Evolutionary conservation across 2,888 invertebrate species (phyloP).

Genomic region (Diarsia mendica): DNA sequence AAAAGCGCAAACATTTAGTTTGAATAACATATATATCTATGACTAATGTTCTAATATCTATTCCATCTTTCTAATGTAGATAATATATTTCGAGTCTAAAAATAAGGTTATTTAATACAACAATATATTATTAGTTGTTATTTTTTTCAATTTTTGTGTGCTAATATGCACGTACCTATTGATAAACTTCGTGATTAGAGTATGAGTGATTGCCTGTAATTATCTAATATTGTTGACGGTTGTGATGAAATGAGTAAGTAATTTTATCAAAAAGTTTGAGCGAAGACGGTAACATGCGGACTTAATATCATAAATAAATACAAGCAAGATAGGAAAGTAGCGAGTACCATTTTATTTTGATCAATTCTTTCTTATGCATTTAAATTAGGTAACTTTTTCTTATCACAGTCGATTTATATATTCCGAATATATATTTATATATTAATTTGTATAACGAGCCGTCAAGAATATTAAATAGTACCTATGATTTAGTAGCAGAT

Average conservation of each 20-base stretch:
- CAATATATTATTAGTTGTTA: constrained; percentile 67
- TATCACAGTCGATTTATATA: constrained; percentile 78
- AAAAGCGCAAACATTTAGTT: constrained; percentile 73
- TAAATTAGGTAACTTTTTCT: constrained; percentile 76
- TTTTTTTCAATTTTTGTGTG: neutral
- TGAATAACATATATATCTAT: constrained; percentile 49
- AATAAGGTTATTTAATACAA: constrained; percentile 81
- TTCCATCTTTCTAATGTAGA: constrained; percentile 78
- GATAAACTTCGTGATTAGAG: constrained; percentile 34
- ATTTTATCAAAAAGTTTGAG: constrained; percentile 26
- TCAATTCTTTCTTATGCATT: constrained; percentile 78
- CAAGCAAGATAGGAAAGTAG: constrained; percentile 27
- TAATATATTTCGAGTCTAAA: constrained; percentile 84
- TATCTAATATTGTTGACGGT: constrained; percentile 79
- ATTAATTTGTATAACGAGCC: constrained; percentile 66
- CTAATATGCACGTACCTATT: constrained; percentile 45
- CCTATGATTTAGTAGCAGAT: constrained; percentile 45
- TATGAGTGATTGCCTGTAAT: constrained; percentile 68
- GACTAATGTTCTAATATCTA: constrained; percentile 62
- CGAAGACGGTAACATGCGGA: constrained; percentile 15
- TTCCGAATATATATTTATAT: constrained; percentile 60
- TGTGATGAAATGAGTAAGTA: constrained; percentile 10
- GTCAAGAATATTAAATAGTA: constrained; percentile 83
- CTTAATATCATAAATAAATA: constrained; percentile 18
- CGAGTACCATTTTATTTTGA: constrained; percentile 33